Evolutionary conservation across 1,140 invertebrate genomes (phyloP).

Genomic region (Diorhabda sublineata): DNA sequence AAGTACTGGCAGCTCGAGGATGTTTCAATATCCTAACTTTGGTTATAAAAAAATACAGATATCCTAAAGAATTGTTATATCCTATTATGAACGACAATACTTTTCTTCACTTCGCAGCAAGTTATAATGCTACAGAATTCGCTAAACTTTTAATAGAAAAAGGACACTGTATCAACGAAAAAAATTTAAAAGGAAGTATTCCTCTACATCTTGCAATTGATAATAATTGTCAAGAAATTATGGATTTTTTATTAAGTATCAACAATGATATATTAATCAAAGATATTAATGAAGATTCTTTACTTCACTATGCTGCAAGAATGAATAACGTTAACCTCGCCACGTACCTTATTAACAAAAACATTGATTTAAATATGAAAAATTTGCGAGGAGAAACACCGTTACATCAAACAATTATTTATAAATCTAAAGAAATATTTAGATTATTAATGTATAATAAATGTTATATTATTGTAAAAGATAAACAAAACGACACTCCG

Average conservation of each 20-base stretch:
- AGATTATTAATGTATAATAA: background rate
- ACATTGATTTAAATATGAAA: background rate
- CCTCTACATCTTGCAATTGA: background rate
- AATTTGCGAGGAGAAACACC: background rate
- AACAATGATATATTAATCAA: background rate
- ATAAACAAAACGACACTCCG: no score
- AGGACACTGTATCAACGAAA: background rate
- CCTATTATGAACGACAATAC: background rate
- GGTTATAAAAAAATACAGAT: background rate
- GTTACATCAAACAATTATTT: background rate
- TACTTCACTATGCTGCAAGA: background rate
- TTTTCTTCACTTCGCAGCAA: background rate
- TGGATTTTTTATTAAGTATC: background rate
- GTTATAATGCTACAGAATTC: background rate
- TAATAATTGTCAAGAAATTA: background rate
- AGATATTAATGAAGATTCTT: background rate
- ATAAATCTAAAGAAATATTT: background rate
- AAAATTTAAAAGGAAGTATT: background rate
- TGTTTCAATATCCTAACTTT: background rate
- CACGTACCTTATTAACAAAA: background rate
- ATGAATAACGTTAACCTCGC: background rate
- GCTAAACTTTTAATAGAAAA: background rate
- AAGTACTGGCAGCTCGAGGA: background rate
- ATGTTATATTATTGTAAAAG: no score
- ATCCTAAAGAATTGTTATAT: background rate